Conservation (phyloP, 1,140 invertebrate species). For the Cydia fagiglandana region DNA sequence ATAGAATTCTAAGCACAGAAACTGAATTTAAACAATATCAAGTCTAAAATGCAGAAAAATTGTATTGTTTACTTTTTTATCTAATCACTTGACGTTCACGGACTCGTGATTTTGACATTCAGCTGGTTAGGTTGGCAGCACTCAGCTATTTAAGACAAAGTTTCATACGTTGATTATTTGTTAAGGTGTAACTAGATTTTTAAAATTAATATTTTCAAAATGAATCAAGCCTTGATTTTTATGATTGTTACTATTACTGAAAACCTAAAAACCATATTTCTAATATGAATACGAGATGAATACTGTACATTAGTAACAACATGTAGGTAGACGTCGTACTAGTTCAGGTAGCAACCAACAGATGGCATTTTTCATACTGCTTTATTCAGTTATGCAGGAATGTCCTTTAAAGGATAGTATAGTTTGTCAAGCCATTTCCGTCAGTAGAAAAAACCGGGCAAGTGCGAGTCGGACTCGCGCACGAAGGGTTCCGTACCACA, state of each 20-base stretch:
- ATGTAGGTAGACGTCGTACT: not conserved
- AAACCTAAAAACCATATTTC: too few species aligned
- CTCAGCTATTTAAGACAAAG: not conserved
- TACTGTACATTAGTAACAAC: not conserved
- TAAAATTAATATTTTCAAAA: not conserved
- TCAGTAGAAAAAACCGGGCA: too few species aligned
- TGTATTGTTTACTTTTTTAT: slow-evolving; percentile 35
- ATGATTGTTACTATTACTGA: too few species aligned
- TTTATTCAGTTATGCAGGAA: too few species aligned
- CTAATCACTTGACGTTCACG: slow-evolving; percentile 33
- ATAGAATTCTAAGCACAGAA: not conserved
- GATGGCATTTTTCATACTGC: not conserved
- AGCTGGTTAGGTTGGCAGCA: slow-evolving; percentile 2
- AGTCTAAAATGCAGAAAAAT: slow-evolving; percentile 15
- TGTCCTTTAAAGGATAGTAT: too few species aligned
- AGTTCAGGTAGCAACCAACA: not conserved
- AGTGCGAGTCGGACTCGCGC: too few species aligned
- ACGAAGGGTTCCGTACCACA: too few species aligned
- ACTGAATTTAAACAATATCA: slow-evolving; percentile 32
- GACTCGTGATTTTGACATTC: slow-evolving; percentile 62
- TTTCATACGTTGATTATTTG: not conserved
- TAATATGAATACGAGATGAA: too few species aligned
- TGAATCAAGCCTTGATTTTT: not conserved
- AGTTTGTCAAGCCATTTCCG: too few species aligned
- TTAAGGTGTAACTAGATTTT: not conserved